Evolutionary conservation across 2,888 invertebrate species (phyloP), one percentile per base, ranked within the genome.

Genomic region (Luperina testacea): DNA sequence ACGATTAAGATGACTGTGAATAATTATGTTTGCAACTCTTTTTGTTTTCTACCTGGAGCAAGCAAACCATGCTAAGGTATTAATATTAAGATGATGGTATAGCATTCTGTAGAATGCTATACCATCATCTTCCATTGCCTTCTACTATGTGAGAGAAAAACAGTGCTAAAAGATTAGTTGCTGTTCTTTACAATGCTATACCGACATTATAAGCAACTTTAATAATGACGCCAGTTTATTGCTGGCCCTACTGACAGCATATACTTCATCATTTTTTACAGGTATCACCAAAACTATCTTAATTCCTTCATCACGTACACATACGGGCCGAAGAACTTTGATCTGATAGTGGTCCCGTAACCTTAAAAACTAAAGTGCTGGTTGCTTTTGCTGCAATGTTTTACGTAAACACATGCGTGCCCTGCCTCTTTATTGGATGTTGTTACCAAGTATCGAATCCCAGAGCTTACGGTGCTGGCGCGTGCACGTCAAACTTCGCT

Each of bases 401-500:
- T 85, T 80, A 89, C 86, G 86, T 89, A 88, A 89, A 88, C 89
- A 89, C 90, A 90, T 91, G 91, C 90, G 90, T 92, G 90, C 87
- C 87, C 84, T 89, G 90, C 89, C 90, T 94, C 90, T 94, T 90
- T 95, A 95, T 95, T 93, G 92, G 94, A 93, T 93, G 92, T 94
- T 94, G 93, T 95, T 95, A 92, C 93, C 90, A 94, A 95, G 95
- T 95, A 95, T 95, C 92, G 94, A 93, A 96, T 95, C 96, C 95
- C 92, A 90, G 92, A 95, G 96, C 95, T 96, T 96, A 96, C 93
- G 94, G 93, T 94, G 93, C 91, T 90, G 94, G 94, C 94, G 95
- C 94, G 95, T 95, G 95, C 95, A 95, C 95, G 96, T 95, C 96
- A 94, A 97, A 97, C 95, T 97, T 96, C 92, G 93, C 94, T 94